phyloP scores from a whole-genome alignment of 2,113 vertebrate genomes.

The Gnathonemus longibarbis region DNA sequence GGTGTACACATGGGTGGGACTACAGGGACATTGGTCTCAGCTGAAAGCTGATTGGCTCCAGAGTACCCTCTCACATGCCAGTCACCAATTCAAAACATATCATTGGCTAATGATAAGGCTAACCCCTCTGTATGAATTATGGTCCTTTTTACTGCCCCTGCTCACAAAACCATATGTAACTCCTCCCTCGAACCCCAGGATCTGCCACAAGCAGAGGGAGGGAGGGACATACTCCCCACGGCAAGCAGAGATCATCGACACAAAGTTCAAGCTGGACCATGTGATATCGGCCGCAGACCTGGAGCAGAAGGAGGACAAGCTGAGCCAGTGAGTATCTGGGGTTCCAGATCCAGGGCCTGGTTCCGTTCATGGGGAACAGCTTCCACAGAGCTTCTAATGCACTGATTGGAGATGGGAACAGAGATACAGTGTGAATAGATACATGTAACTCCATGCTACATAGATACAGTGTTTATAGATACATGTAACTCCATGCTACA shows the following conservation, averaged over 20 bases:
- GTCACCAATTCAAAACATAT: background rate
- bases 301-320: constrained; percentile 90
- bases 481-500: no score
- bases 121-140: background rate
- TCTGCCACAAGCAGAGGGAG: constrained; percentile 89
- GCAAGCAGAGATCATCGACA: constrained; percentile 92
- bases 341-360: constrained; percentile 43
- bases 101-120: background rate
- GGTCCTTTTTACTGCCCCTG: background rate
- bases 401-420: background rate
- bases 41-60: background rate
- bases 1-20: background rate
- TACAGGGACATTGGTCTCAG: background rate
- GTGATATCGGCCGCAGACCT: constrained; percentile 89
- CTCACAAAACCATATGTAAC: background rate
- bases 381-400: background rate
- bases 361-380: background rate
- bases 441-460: background rate
- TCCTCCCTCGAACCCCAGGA: constrained; percentile 56
- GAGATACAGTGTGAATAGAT: background rate
- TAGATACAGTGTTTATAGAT: no score
- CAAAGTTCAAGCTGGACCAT: constrained; percentile 93
- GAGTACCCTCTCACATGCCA: background rate
- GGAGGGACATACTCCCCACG: constrained; percentile 89
- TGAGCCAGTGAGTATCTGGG: constrained; percentile 73